phyloP scores from a whole-genome alignment of 2,113 vertebrate genomes.

The Ophthalmolycus amberensis region DNA sequence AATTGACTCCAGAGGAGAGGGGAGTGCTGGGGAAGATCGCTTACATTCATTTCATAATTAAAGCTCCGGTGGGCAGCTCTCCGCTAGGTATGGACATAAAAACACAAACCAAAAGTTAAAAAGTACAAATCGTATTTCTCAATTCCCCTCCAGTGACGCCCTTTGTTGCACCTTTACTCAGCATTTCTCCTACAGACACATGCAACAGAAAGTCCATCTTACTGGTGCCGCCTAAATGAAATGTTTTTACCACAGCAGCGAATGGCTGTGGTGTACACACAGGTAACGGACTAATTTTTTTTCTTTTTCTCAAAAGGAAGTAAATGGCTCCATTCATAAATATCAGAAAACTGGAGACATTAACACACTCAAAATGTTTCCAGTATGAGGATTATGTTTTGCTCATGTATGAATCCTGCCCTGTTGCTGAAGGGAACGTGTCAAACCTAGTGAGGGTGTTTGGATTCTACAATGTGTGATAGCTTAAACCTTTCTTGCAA shows the following conservation, averaged over 20 bases:
- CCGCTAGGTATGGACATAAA: background rate
- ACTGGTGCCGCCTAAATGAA: background rate
- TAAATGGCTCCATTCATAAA: conserved; percentile 19
- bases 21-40: conserved; percentile 35
- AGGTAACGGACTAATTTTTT: background rate
- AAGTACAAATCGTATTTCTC: conserved; percentile 9
- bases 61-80: conserved; percentile 37
- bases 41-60: conserved; percentile 61
- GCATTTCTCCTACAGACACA: conserved; percentile 6
- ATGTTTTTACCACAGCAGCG: conserved; percentile 16
- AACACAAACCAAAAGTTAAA: conserved; percentile 8
- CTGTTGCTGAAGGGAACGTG: background rate
- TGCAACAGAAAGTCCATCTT: conserved; percentile 1
- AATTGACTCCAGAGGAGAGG: conserved; percentile 56
- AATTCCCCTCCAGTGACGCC: conserved; percentile 8
- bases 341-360: conserved; percentile 21
- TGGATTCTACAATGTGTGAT: background rate
- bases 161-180: background rate
- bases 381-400: background rate
- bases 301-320: background rate
- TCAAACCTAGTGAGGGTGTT: conserved; percentile 12
- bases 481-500: background rate
- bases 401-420: conserved; percentile 2
- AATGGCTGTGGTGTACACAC: conserved; percentile 14
- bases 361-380: conserved; percentile 6